Conservation (phyloP, 2,888 invertebrate genomes). For the Metellina segmentata region DNA sequence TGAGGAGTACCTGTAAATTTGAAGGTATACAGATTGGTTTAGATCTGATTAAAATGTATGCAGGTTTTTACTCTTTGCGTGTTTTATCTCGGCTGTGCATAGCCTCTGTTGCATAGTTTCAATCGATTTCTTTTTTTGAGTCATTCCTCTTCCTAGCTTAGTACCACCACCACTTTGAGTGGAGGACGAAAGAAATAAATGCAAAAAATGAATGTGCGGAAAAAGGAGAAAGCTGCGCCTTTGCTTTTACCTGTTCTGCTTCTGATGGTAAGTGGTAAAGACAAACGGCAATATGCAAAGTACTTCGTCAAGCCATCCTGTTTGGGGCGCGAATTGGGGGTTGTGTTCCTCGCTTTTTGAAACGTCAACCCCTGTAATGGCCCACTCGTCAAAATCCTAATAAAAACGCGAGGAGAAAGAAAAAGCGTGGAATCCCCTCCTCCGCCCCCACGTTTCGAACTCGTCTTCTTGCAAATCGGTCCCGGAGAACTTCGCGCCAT, state of each 20-base stretch:
- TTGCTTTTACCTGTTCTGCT: slow-evolving; percentile 58
- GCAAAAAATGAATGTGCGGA: slow-evolving; percentile 9
- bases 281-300: slow-evolving; percentile 76
- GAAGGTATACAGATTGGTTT: too few relatives aligned
- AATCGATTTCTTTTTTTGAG: too few relatives aligned
- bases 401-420: slow-evolving; percentile 58
- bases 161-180: too few relatives aligned
- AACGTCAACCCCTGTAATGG: slow-evolving; percentile 71
- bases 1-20: too few relatives aligned
- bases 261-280: slow-evolving; percentile 72
- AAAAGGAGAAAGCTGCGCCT: slow-evolving; percentile 21
- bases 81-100: too few relatives aligned
- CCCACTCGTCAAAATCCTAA: slow-evolving; percentile 73
- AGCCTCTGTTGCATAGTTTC: too few relatives aligned
- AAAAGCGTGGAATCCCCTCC: slow-evolving; percentile 18
- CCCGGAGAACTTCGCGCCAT: slow-evolving; percentile 33
- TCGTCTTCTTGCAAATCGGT: slow-evolving; percentile 38
- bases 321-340: slow-evolving; percentile 38
- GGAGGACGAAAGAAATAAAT: slow-evolving; percentile 9
- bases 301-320: slow-evolving; percentile 66
- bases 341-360: slow-evolving; percentile 52
- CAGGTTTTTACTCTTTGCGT: too few relatives aligned
- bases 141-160: too few relatives aligned
- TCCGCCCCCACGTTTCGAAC: neutral
- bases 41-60: too few relatives aligned